Percentiles rank a stretch among this genome's conserved stretches.
Evolutionary conservation across 2,113 vertebrate genomes (phyloP).

Genomic region (Shinisaurus crocodilurus): DNA sequence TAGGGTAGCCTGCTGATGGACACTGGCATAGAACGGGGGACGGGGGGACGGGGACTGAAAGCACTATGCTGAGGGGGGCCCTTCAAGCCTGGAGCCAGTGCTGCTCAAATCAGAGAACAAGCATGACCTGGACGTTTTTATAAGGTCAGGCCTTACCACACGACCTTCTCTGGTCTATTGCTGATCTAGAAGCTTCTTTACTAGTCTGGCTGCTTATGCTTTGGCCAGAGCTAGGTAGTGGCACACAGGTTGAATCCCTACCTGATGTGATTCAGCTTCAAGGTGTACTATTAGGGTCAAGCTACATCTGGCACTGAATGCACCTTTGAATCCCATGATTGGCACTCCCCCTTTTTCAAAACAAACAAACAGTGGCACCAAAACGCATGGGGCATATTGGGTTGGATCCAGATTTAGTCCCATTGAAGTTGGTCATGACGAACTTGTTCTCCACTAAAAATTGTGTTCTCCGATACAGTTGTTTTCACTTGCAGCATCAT

Average conservation of each 20-base stretch:
- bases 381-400: too few species aligned
- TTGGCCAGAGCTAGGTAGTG: neutral
- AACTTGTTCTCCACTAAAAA: too few species aligned
- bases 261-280: neutral
- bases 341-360: neutral
- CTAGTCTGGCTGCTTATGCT: neutral
- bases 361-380: too few species aligned
- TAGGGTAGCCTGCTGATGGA: neutral
- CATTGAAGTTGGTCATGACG: too few species aligned
- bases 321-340: neutral
- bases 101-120: neutral
- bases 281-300: neutral
- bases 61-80: too few species aligned
- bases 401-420: too few species aligned
- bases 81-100: too few species aligned
- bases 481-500: too few species aligned
- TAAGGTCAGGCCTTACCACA: neutral
- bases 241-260: neutral
- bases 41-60: too few species aligned
- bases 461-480: too few species aligned
- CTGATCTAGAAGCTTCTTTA: neutral
- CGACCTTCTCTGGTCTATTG: neutral
- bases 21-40: neutral
- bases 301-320: neutral
- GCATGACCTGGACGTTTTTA: neutral